Base-by-base conservation (phyloP, 2,888 invertebrate species). In the Leptogaster cylindrica region DNA sequence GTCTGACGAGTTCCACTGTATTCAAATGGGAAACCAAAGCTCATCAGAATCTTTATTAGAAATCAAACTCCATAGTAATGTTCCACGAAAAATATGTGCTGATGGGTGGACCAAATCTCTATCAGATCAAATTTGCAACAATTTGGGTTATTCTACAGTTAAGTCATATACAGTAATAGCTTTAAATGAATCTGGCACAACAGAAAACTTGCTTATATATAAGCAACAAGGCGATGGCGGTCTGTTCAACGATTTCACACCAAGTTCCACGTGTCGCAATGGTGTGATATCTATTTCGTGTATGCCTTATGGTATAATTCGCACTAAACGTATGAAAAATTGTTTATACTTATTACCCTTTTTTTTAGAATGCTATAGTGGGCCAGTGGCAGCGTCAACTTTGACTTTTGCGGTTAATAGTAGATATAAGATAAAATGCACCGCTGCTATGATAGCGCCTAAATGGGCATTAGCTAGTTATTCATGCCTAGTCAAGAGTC, bases 1-100 rank as follows among this genome's bases (percentile, higher is more conserved):
- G 67, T 87, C 86, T 1, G 88, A 88, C 73, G 87, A 88, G 77
- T 87, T 86, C 85, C 79, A 82, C 58, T 88, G 88, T 72, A 72
- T 83, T 10, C 71, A 73, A 48, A 68, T 75, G 23, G 69, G 69
- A 16, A 73, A 68, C 20, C 46, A 46, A 18, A 20, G 25, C 5
- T 20, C 25, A 46, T 63, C 51, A 31, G 64, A 55, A 55, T 73
- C 46, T 65, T 67, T 58, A n/a, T 52, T 72, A 7, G 58, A 63
- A 69, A 72, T 70, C 33, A 73, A 66, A 69, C 72, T 7, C 68
- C 68, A 51, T 33, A 65, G 50, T 68, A 74, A 65, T 63, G 72
- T 70, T 69, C 73, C 52, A 52, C 72, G 72, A 70, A 70, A 69
- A 63, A 69, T 87, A 6, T 87, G 87, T 73, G 79, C 82, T 14